A percentile compares a stretch with the other conserved stretches of the same genome.
These are phyloP conservation scores for Pangasius krempfi DNA, from an alignment of 2,797 vertebrate species.

Conservation along the genomic window DNA sequence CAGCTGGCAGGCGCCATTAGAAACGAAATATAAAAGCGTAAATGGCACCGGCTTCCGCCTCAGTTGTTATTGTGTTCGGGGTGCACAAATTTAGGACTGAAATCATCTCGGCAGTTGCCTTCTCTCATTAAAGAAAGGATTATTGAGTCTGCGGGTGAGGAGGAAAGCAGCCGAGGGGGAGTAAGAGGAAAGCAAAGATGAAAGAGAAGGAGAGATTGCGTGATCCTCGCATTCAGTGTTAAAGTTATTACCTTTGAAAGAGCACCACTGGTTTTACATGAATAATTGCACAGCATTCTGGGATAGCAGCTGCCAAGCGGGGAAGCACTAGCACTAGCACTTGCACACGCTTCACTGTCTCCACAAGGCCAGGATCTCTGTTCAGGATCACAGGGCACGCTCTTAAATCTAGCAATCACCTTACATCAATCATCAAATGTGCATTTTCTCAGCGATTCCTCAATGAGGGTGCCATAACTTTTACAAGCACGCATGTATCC, in stretches of 20 bases:
- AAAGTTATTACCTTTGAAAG: constrained; percentile 46
- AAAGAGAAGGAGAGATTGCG: constrained; percentile 12
- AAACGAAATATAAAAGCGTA: constrained; percentile 31
- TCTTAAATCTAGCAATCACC: background rate
- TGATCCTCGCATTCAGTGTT: background rate
- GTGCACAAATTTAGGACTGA: constrained; percentile 31
- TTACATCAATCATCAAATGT: background rate
- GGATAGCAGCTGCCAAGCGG: background rate
- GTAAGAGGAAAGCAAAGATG: background rate
- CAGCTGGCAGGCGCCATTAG: constrained; percentile 38
- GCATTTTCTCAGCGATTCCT: background rate
- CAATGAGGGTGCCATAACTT: background rate
- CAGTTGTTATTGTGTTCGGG: constrained; percentile 37
- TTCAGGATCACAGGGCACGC: background rate
- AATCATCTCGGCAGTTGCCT: constrained; percentile 35
- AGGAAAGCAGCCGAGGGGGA: constrained; percentile 11
- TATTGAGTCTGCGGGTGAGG: constrained; percentile 46
- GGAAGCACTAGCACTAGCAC: background rate
- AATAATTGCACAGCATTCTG: constrained; percentile 37
- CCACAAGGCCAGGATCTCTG: background rate
- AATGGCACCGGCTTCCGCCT: constrained; percentile 7
- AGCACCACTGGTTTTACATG: constrained; percentile 13
- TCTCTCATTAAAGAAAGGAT: constrained; percentile 48
- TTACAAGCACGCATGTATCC: background rate
- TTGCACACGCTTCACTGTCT: background rate